Evolutionary conservation across 1,140 invertebrate species (phyloP).

Genomic region (Cardiocondyla obscurior): DNA sequence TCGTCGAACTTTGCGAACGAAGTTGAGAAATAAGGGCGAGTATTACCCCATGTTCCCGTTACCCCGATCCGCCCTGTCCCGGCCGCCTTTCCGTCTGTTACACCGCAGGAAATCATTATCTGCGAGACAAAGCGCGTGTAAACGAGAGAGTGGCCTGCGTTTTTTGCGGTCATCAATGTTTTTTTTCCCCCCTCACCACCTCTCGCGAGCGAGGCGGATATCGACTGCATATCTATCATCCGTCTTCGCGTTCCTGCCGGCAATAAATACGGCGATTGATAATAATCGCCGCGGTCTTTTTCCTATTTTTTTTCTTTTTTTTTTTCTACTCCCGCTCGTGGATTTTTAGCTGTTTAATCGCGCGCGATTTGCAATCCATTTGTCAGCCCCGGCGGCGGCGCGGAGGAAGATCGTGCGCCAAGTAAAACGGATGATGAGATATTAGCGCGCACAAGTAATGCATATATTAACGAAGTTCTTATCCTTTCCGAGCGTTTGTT

Average conservation of each 20-base stretch:
- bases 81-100: background rate
- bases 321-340: too few relatives aligned
- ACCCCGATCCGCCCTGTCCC: background rate
- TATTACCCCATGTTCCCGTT: too few relatives aligned
- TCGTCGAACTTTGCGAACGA: background rate
- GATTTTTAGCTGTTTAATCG: background rate
- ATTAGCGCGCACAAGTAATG: constrained; percentile 47
- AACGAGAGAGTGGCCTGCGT: background rate
- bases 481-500: constrained; percentile 49
- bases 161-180: background rate
- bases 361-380: constrained; percentile 9
- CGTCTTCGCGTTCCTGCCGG: background rate
- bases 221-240: background rate
- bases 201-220: background rate
- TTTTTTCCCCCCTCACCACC: background rate
- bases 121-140: background rate
- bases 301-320: too few relatives aligned
- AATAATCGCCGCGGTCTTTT: background rate
- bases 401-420: background rate
- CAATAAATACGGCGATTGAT: background rate
- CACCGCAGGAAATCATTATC: background rate
- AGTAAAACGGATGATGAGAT: constrained; percentile 47
- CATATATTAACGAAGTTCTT: constrained; percentile 58
- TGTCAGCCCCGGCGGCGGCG: background rate
- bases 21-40: background rate